phyloP scores from a whole-genome alignment of 2,797 vertebrate species.

The Manis javanica region DNA sequence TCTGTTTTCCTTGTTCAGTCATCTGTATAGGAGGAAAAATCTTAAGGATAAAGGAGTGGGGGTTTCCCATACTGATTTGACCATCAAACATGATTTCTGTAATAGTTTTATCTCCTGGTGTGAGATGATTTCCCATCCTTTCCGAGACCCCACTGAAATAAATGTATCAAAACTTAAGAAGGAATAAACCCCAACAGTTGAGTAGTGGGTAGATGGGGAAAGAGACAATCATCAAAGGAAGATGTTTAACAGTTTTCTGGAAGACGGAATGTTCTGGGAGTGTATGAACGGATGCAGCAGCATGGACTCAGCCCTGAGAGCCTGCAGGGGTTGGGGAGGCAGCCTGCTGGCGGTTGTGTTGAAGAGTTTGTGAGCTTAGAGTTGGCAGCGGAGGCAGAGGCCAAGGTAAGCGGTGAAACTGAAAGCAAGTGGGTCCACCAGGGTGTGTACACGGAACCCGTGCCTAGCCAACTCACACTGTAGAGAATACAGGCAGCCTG shows the following conservation, averaged over 20 bases:
- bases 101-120: neutral
- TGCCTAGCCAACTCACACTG: neutral
- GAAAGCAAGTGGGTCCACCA: too few species aligned
- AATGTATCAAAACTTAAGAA: constrained; percentile 4
- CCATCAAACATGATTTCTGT: neutral
- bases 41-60: constrained; percentile 27
- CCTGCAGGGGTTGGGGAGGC: too few species aligned
- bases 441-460: too few species aligned
- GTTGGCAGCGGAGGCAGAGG: neutral
- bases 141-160: neutral
- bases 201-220: neutral
- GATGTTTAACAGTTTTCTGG: neutral
- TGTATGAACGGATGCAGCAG: neutral
- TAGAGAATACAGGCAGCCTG: neutral
- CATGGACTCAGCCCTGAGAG: neutral
- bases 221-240: neutral
- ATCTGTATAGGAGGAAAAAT: neutral
- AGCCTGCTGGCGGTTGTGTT: fast-evolving
- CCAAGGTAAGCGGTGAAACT: neutral
- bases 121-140: neutral
- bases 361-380: too few species aligned
- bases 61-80: neutral
- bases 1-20: neutral
- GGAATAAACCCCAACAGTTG: neutral
- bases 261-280: neutral